Base-by-base conservation (phyloP, 2,888 invertebrate genomes). In the Oscheius myriophilus region DNA sequence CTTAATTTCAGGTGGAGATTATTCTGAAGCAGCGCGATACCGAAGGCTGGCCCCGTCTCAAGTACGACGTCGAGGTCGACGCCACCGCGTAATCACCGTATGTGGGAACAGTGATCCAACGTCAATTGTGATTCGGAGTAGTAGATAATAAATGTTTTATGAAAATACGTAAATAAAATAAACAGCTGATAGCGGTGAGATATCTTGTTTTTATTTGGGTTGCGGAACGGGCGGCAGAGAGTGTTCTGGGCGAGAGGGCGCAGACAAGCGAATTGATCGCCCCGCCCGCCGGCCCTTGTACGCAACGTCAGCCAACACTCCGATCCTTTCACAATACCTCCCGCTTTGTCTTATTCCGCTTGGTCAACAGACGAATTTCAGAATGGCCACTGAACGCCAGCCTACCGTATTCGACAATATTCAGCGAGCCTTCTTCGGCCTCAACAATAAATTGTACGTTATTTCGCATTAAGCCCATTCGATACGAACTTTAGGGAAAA, bases 401-500 rank as follows among this genome's bases (percentile, higher is more conserved):
- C 68, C 68, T 25, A 68, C 64, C 26, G 18, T 69, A 51, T 42
- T 69, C 58, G 52, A 65, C 25, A 69, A 69, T 23, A 16, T 65
- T 21, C 51, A 69, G 41, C 41, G 65, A 33, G 53, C 69, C 42
- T 65, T 69, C 46, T 41, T 18, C 23, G 69, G 69, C 12, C 58
- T 69, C 33, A 61, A 69, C 21, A 43, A 51, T 25, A 57, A 64
- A 21, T 51, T 69, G 68, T 68, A 53, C 33, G 63, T 6, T 33
- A 9, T 52, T 59, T 14, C 3, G 16, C 1, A 33, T 21, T 43
- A n/a, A n/a, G n/a, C n/a, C n/a, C 64, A n/a, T 43, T 12, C 16
- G 23, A 1, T 43, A 55, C 18, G n/a, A 18, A 9, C 18, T 87
- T 75, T 87, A 96, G 96, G 87, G 95, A 95, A 88, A 91, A 92